Base-by-base conservation (phyloP, 2,888 invertebrate species). In the Hypsopygia costalis region DNA sequence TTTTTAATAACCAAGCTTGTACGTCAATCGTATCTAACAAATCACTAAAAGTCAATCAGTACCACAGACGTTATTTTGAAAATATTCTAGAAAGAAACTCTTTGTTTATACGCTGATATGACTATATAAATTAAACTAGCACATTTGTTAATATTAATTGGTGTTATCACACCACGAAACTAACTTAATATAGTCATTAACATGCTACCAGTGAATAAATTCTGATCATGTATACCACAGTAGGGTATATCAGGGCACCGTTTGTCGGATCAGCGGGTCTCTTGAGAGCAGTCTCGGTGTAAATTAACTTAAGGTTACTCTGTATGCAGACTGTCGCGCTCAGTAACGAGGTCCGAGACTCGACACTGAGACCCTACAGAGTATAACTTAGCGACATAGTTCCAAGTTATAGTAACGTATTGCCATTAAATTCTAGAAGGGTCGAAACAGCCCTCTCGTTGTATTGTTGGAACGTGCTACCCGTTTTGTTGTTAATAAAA, bases 221-320 rank as follows among this genome's bases (percentile, higher is more conserved):
- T 71, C 67, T 50, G 57, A 49, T 55, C 69, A 54, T 74, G 66
- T 67, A 62, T 58, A 55, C 54, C 52, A 68, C 57, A 64, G 60
- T 50, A 53, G 62, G 64, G 62, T 69, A 75, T 75, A 79, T 73
- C 70, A 69, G 69, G 68, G 62, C 69, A 10, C 64, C 64, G 73
- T 70, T 74, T 68, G 63, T 62, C 55, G 69, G 77, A 80, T 81
- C 76, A 72, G 59, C 59, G 46, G 53, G 48, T 65, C 80, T 63
- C 74, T 27, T 9, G 71, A 57, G 83, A 67, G 62, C 55, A 62
- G 72, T 73, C 66, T 63, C 69, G 63, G 58, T 76, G 72, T 77
- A 85, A 86, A 86, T 86, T 82, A 82, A 81, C 80, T 86, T 82
- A 85, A 57, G 68, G 69, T 73, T 71, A 71, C 76, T 86, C 72